Base-by-base conservation (phyloP, 2,113 vertebrate species). In the Engraulis encrasicolus region DNA sequence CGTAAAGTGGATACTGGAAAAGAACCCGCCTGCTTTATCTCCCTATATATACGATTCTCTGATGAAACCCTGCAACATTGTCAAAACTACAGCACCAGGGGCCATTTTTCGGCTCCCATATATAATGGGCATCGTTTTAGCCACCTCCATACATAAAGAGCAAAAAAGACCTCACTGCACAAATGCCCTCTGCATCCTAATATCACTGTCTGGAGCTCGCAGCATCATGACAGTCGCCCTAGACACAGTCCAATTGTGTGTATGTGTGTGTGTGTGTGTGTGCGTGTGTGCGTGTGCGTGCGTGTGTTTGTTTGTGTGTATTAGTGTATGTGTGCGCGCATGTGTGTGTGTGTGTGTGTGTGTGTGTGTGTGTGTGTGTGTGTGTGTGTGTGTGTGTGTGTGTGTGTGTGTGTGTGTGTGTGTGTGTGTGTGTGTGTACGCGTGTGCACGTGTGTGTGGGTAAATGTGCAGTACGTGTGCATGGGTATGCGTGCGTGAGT, bases 171-270 rank as follows among this genome's bases (percentile, higher is more conserved):
- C 23, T 66, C 58, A 27, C 58, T 7, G 27, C 58, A 66, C 58
- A 74, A 17, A 74, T 19, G 66, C 23, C 27, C 66, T 17, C 66
- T 17, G 66, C 66, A 74, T 14, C 66, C 66, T 14, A 74, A 31
- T 74, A 74, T 74, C 66, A 15, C 27, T 74, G 27, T 74, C 27
- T 74, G 66, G 66, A 9, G 27, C 66, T 74, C 31, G 15, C 27
- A n/a, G 18, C 45, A 61, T 71, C 81, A 38, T 45, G 54, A 49
- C 81, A 61, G 58, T 82, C 34, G 48, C 71, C 54, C 40, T 27
- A 82, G 54, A 66, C 66, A 74, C n/a, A 66, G 58, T 11, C 58
- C n/a, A n/a, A n/a, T n/a, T n/a, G 40, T 45, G 3, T 45, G 40
- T 45, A 9, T 45, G 40, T 45, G 40, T 45, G 40, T 45, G 40